Base-by-base conservation (phyloP, 2,797 vertebrate species). In the Enteromius argenteus region DNA sequence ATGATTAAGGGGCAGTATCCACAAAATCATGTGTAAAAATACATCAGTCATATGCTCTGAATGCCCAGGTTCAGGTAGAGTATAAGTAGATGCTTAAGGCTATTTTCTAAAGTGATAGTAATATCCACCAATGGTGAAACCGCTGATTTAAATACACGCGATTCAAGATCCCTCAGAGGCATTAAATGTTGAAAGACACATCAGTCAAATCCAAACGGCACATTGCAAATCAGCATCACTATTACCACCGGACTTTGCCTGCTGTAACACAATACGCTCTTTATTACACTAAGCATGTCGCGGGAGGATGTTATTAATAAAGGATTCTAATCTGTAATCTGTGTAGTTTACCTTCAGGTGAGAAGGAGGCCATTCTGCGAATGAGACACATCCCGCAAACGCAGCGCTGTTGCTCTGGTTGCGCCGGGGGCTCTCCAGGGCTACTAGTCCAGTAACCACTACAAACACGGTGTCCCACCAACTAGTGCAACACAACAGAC, bases 361-460 rank as follows among this genome's bases (percentile, higher is more conserved):
- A 32, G 80, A 14, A 39, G 9, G 39, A 75, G 51, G 83, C 84
- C 85, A 84, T 88, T 77, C 44, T 46, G 53, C 23, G 58, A 64
- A 32, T 88, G 88, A 90, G 88, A 88, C 84, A 88, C 89, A 90
- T 88, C 74, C n/a, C 64, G 88, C 84, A 91, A 90, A 92, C 81
- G 83, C 88, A 88, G 88, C 71, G 42, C 89, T 88, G 92, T 94
- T 94, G 92, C 91, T 94, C 86, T 91, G 91, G 93, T 90, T 92
- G 92, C 92, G 92, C 74, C 62, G 84, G 87, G 90, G 86, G 85
- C 89, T 92, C 89, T 90, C 91, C 92, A 89, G 86, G 79, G 89
- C 92, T 94, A 93, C 92, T 90, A 53, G 69, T 67, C 79, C 85
- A 91, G 94, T 93, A 93, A 94, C 94, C 93, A 95, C 90, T 90